These are phyloP conservation scores for Elegia similella DNA, from an alignment of 2,888 invertebrate species.

Conservation along the genomic window DNA sequence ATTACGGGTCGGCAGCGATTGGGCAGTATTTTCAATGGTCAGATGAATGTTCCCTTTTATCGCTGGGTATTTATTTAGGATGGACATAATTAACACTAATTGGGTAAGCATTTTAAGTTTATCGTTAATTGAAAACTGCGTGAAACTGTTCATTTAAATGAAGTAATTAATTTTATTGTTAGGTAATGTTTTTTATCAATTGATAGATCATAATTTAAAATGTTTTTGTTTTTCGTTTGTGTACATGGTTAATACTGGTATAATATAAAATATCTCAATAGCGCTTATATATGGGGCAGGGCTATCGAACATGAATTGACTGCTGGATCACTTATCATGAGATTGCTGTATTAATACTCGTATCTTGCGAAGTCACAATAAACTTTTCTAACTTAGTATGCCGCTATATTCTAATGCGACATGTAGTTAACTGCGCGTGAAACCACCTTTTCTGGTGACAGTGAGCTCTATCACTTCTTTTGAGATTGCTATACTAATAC, in stretches of 20 bases:
- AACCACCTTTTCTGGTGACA: constrained; percentile 52
- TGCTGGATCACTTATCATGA: constrained; percentile 40
- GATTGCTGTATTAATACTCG: constrained; percentile 38
- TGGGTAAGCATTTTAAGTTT: background rate
- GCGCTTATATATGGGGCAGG: no score
- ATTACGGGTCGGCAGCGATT: constrained; percentile 4
- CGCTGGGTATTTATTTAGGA: background rate
- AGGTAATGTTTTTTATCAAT: no score
- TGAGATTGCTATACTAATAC: constrained; percentile 37
- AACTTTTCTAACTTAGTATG: constrained; percentile 24
- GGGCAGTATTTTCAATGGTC: constrained; percentile 2
- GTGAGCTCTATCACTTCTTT: constrained; percentile 42
- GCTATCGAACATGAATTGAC: no score
- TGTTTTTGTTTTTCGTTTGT: no score
- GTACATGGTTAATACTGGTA: no score
- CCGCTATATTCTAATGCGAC: constrained; percentile 24
- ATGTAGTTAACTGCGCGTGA: constrained; percentile 46
- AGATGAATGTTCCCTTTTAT: background rate
- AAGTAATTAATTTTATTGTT: no score
- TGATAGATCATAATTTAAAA: no score
- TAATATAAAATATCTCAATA: no score
- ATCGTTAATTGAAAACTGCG: background rate
- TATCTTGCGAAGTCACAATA: constrained; percentile 9
- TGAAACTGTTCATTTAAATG: background rate
- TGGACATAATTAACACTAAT: background rate